A percentile compares a stretch with the other conserved stretches of the same genome.
phyloP scores from a whole-genome alignment of 2,797 vertebrate genomes.

The Pampus argenteus region DNA sequence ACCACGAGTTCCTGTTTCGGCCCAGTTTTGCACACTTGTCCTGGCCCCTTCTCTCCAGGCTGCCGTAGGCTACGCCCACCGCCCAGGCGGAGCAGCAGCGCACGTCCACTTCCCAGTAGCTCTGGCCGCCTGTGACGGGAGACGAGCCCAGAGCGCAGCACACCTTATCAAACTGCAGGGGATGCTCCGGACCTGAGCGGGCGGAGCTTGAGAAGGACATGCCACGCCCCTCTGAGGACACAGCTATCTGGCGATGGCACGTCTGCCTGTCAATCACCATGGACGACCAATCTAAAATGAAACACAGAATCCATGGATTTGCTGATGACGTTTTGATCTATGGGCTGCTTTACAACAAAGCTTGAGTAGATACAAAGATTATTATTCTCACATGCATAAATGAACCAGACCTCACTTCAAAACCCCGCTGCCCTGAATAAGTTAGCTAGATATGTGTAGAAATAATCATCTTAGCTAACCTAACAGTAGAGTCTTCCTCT shows the following conservation, averaged over 20 bases:
- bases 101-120: slow-evolving; percentile 83
- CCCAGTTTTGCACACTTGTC: slow-evolving; percentile 82
- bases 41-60: slow-evolving; percentile 77
- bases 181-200: slow-evolving; percentile 38
- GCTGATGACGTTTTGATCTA: neutral
- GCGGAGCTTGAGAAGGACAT: slow-evolving; percentile 58
- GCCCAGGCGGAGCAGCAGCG: slow-evolving; percentile 80
- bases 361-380: too few species aligned
- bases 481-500: slow-evolving; percentile 79
- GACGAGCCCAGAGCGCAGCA: slow-evolving; percentile 76
- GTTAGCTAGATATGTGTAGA: neutral
- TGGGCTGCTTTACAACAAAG: too few species aligned
- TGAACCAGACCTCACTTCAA: neutral
- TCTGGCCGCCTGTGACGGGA: slow-evolving; percentile 57
- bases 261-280: slow-evolving; percentile 76
- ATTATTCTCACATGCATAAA: neutral
- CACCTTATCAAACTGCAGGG: slow-evolving; percentile 83
- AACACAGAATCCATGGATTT: neutral
- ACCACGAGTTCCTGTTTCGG: slow-evolving; percentile 84
- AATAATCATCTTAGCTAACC: slow-evolving; percentile 61
- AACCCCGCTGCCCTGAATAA: neutral
- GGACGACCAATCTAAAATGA: slow-evolving; percentile 65
- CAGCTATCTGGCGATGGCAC: slow-evolving; percentile 73
- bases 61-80: slow-evolving; percentile 79
- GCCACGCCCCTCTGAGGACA: slow-evolving; percentile 67